Conservation (phyloP, 2,888 invertebrate genomes). For the Eretmocerus hayati region DNA sequence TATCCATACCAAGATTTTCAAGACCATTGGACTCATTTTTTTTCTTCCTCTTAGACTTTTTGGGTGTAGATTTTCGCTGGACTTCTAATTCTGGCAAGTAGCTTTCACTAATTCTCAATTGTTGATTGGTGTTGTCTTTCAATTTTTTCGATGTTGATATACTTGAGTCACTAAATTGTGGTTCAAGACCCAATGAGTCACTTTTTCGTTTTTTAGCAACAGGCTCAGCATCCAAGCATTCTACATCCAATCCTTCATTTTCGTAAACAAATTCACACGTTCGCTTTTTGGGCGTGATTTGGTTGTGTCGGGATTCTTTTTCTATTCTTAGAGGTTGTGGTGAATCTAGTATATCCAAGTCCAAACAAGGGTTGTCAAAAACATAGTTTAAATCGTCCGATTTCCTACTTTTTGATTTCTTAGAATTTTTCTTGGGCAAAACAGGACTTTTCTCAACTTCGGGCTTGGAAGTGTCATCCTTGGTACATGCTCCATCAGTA, state of each 20-base stretch:
- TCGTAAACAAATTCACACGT: conserved; percentile 22
- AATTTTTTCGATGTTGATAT: not conserved
- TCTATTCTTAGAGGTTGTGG: not conserved
- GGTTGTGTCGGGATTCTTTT: conserved; percentile 7
- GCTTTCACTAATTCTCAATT: conserved; percentile 1
- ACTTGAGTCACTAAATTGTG: no score
- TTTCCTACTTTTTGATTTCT: conserved; percentile 15
- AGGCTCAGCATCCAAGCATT: not conserved
- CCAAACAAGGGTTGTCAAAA: conserved; percentile 26
- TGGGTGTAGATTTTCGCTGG: conserved; percentile 1
- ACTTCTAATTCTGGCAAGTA: conserved; percentile 8
- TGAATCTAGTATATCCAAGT: conserved; percentile 20
- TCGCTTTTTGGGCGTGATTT: conserved; percentile 25
- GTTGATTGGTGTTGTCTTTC: not conserved
- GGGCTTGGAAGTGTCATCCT: no score
- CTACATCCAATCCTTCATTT: conserved; percentile 11
- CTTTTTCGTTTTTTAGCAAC: not conserved
- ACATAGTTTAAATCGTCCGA: conserved; percentile 18
- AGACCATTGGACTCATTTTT: not conserved
- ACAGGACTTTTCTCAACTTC: no score
- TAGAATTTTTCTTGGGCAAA: no score
- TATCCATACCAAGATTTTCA: conserved; percentile 16
- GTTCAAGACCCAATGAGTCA: no score
- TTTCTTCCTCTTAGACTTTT: conserved; percentile 3
- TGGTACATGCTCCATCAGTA: no score